phyloP scores from a whole-genome alignment of 2,797 vertebrate species.

The Cossypha polioptera region DNA sequence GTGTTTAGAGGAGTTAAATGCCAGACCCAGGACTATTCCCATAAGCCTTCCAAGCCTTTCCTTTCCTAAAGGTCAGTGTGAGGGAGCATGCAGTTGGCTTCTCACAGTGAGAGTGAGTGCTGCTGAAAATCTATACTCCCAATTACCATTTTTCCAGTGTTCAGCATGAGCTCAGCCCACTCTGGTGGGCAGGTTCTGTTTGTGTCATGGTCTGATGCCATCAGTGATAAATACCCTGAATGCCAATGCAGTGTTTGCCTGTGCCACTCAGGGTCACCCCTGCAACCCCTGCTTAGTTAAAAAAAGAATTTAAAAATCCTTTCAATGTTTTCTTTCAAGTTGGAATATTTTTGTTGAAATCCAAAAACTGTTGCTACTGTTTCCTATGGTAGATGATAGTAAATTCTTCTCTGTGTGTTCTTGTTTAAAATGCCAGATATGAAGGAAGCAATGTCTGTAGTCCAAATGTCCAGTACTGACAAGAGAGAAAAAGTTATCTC shows the following conservation, averaged over 20 bases:
- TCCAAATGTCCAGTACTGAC: neutral
- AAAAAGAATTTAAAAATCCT: neutral
- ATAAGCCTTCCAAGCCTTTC: neutral
- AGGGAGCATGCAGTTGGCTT: neutral
- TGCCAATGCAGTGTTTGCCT: neutral
- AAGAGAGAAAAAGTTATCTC: neutral
- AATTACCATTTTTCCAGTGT: neutral
- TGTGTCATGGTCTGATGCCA: neutral
- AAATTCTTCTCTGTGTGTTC: neutral
- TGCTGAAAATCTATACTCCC: constrained; percentile 7
- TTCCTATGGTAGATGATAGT: neutral
- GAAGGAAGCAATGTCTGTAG: neutral
- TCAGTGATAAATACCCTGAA: neutral
- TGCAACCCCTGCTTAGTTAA: neutral
- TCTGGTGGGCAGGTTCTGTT: neutral
- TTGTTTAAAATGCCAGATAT: neutral
- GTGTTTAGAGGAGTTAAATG: constrained; percentile 8
- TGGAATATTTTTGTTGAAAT: neutral
- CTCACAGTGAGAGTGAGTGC: neutral
- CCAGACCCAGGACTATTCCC: neutral
- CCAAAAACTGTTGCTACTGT: neutral
- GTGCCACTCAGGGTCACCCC: rapidly evolving
- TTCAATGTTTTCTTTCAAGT: neutral
- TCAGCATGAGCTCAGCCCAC: neutral
- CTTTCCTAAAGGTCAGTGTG: constrained; percentile 38